phyloP scores from a whole-genome alignment of 2,797 vertebrate genomes.

The Argentina silus region DNA sequence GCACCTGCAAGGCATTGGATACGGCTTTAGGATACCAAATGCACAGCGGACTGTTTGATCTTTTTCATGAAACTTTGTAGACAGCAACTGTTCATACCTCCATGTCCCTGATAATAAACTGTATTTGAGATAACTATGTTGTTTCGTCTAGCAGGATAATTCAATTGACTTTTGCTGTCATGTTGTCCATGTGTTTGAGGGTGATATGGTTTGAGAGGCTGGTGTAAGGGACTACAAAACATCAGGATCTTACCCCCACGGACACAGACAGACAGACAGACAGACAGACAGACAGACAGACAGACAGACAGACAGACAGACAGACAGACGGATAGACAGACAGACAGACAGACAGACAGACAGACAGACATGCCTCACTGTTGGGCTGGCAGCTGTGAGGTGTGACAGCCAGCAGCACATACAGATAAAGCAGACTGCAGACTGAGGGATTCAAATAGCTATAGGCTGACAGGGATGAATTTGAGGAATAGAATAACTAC shows the following conservation, averaged over 20 bases:
- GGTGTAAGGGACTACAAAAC: constrained; percentile 18
- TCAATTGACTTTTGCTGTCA: background rate
- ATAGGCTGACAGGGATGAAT: constrained; percentile 55
- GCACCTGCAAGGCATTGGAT: constrained; percentile 52
- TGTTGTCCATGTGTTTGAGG: constrained; percentile 7
- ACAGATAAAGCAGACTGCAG: constrained; percentile 14
- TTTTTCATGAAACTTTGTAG: background rate
- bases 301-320: background rate
- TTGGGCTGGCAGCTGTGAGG: constrained; percentile 35
- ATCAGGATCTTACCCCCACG: background rate
- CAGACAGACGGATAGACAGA: background rate
- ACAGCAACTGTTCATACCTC: background rate
- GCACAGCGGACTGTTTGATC: constrained; percentile 36
- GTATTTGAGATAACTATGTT: constrained; percentile 1
- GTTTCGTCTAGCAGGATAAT: background rate
- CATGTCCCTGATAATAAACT: background rate
- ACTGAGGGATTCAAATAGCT: constrained; percentile 40
- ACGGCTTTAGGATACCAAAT: constrained; percentile 23
- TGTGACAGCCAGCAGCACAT: constrained; percentile 47
- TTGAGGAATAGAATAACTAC: constrained; percentile 56
- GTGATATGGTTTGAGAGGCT: constrained; percentile 20
- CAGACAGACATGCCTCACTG: constrained; percentile 22
- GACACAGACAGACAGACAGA: constrained; percentile 5
- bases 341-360: background rate
- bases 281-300: background rate